Evolutionary conservation across 2,113 vertebrate species (phyloP), one percentile per base, ranked within the genome.

Genomic region (Osmerus eperlanus): DNA sequence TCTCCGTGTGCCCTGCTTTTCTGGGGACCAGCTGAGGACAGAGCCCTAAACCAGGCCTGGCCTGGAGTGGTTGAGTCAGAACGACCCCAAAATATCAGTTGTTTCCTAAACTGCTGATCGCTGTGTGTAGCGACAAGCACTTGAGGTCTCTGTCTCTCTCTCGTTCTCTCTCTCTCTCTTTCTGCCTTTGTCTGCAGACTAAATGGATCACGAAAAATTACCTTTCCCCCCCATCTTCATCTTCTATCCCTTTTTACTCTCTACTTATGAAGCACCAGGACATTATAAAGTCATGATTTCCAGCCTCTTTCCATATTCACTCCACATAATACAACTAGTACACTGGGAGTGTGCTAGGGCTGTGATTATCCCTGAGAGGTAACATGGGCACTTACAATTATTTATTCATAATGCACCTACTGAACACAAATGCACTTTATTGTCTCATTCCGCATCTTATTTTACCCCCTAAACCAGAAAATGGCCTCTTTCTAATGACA

Each of bases 381-480:
- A 84, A 84, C 86, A 80, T 81, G 86, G 88, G 91, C 94, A 94
- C 94, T 94, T 94, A 93, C 73, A 92, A 95, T 96, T 89, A 95
- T 89, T 94, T 93, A 96, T 96, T 96, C 92, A 96, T 95, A 89
- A 92, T 91, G 87, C 89, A 87, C 88, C 91, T 84, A 85, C 91
- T 90, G 89, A 94, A 94, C 93, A 95, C 91, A 93, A 95, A 95
- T 95, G 95, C 93, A 93, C 93, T 93, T 94, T 94, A 95, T 96
- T 94, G 91, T 95, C 91, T 94, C 92, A 89, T 94, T 94, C 91
- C 84, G 90, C 94, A 92, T 94, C 90, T 93, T 93, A 93, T 94
- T 95, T 95, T 94, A 94, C 92, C 91, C 92, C 90, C 89, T 93
- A 93, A 93, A 89, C 78, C 85, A 88, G 89, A 89, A 94, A 93